Percentiles rank a stretch among this genome's conserved stretches.
Evolutionary conservation across 2,113 vertebrate genomes (phyloP).

Genomic region (Mellivora capensis): DNA sequence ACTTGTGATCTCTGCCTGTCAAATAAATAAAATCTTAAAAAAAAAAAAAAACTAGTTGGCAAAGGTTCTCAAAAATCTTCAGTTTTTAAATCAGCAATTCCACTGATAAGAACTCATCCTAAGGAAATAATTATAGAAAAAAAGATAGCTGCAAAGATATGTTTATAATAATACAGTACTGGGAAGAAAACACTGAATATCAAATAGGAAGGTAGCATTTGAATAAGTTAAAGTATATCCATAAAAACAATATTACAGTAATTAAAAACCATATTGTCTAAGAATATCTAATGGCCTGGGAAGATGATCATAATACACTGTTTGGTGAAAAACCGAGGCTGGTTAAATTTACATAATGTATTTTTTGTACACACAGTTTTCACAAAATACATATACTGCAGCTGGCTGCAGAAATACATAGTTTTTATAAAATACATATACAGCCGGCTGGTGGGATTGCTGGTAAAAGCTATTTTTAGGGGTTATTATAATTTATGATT

Average conservation of each 20-base stretch:
- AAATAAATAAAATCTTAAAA: too few species aligned
- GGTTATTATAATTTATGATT: not conserved
- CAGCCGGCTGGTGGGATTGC: not conserved
- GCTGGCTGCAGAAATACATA: not conserved
- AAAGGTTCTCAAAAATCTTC: not conserved
- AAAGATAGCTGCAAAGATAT: not conserved
- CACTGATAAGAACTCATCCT: not conserved
- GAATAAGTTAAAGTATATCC: not conserved
- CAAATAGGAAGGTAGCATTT: not conserved
- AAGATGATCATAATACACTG: not conserved
- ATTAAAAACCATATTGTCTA: not conserved
- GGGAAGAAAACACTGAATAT: not conserved
- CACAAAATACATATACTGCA: not conserved
- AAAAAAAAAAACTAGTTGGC: not conserved
- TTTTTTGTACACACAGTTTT: not conserved
- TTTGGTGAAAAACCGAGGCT: not conserved
- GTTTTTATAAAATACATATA: not conserved
- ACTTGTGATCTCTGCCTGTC: too few species aligned
- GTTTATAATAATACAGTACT: not conserved
- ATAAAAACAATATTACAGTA: not conserved
- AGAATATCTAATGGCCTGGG: not conserved
- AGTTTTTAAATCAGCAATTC: not conserved
- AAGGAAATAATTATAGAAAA: not conserved
- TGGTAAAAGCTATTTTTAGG: not conserved
- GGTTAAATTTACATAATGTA: not conserved